Conservation (phyloP, 2,113 vertebrate species). For the Atlantisia rogersi region DNA sequence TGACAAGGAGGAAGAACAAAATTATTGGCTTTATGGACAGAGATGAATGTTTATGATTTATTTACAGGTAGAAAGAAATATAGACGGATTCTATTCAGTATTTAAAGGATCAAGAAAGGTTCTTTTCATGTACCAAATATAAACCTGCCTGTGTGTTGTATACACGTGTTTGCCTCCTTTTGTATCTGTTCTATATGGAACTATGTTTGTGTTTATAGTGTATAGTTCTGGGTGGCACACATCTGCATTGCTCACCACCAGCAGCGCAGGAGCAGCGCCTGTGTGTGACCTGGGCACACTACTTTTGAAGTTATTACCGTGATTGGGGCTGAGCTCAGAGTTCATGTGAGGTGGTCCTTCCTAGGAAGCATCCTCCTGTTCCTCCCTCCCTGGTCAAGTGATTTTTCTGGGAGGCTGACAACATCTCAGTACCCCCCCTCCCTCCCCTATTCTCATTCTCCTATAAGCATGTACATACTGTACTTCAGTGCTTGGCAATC, state of each 20-base stretch:
- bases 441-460: not conserved
- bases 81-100: not conserved
- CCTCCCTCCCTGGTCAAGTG: accelerated
- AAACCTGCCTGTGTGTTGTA: accelerated
- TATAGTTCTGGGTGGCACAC: not conserved
- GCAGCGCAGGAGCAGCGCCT: accelerated
- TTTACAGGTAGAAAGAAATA: not conserved
- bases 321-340: not conserved
- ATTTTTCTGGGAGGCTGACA: not conserved
- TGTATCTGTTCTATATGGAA: not conserved
- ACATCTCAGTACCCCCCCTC: not conserved
- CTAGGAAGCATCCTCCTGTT: not conserved
- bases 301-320: not conserved
- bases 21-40: not conserved
- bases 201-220: not conserved
- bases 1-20: not conserved
- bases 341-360: accelerated
- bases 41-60: not conserved
- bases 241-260: not conserved
- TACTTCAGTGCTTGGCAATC: not conserved
- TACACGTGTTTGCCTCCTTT: not conserved
- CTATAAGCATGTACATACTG: not conserved
- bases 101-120: not conserved
- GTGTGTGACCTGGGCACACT: accelerated
- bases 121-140: not conserved